These are phyloP conservation scores for Pangasius djambal DNA, from an alignment of 2,797 vertebrate genomes.

Conservation along the genomic window DNA sequence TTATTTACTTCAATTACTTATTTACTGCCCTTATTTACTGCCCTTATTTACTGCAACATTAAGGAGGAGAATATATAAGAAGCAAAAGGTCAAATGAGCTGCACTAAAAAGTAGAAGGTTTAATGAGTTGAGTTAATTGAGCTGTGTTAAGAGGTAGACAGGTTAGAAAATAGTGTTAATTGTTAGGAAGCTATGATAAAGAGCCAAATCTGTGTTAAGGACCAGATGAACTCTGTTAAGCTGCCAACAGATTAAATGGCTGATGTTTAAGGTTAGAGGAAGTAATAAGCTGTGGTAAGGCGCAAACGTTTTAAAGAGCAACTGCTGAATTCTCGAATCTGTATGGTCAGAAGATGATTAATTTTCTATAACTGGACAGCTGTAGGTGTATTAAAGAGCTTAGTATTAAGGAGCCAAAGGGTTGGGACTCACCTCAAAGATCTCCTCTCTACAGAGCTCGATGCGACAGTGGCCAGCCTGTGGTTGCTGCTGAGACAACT, in stretches of 20 bases:
- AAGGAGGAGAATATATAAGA: not conserved
- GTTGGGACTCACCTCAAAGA: slow-evolving; percentile 88
- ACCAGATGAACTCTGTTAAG: not conserved
- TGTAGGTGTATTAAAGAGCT: not conserved
- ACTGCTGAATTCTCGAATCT: not conserved
- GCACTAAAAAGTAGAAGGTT: not conserved
- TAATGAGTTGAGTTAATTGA: slow-evolving; percentile 12
- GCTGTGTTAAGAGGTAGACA: not conserved
- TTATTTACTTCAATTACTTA: too few species aligned
- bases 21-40: too few species aligned
- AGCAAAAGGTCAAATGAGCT: not conserved
- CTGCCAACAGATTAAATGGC: not conserved
- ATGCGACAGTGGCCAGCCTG: slow-evolving; percentile 98
- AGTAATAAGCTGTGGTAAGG: not conserved
- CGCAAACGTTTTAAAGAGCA: not conserved
- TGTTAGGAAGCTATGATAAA: not conserved
- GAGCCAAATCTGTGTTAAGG: not conserved
- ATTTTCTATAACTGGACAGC: not conserved
- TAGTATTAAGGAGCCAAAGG: not conserved
- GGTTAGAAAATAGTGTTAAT: not conserved
- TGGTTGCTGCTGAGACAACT: slow-evolving; percentile 95
- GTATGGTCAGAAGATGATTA: not conserved
- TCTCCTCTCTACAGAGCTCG: slow-evolving; percentile 96
- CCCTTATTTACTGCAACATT: not conserved
- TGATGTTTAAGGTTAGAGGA: not conserved